phyloP scores from a whole-genome alignment of 2,888 invertebrate genomes.

The Orgyia antiqua region DNA sequence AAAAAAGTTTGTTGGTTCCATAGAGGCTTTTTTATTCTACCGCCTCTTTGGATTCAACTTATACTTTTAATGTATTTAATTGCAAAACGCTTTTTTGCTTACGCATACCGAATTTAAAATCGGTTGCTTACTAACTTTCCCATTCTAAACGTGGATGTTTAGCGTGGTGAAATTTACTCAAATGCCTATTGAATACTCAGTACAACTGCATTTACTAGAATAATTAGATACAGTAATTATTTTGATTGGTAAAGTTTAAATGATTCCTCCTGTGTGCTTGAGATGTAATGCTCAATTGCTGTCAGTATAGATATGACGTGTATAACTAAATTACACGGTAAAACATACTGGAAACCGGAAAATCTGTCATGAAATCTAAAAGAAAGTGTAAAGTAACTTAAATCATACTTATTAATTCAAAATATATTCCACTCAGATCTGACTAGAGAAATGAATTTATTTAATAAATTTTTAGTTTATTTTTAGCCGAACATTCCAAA shows the following conservation, averaged over 20 bases:
- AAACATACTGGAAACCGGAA: too few species aligned
- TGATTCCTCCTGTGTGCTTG: too few species aligned
- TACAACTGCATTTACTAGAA: conserved; percentile 42
- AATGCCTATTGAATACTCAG: conserved; percentile 46
- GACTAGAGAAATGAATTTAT: too few species aligned
- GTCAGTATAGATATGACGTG: too few species aligned
- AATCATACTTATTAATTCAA: too few species aligned
- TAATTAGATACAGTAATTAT: conserved; percentile 15
- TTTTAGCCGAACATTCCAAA: too few species aligned
- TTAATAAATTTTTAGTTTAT: too few species aligned
- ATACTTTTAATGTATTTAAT: conserved; percentile 45
- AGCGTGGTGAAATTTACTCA: conserved; percentile 49
- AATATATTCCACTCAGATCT: too few species aligned
- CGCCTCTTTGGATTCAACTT: conserved; percentile 69
- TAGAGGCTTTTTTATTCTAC: conserved; percentile 42
- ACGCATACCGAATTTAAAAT: conserved; percentile 32
- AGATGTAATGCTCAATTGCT: too few species aligned
- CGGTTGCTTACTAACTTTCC: conserved; percentile 40
- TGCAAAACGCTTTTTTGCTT: conserved; percentile 45
- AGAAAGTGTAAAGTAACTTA: too few species aligned
- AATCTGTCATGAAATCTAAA: too few species aligned
- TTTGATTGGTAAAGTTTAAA: conserved; percentile 19
- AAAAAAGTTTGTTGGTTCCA: conserved; percentile 67
- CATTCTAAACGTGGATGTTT: conserved; percentile 50
- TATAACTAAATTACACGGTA: too few species aligned